These are phyloP conservation scores for Onychostruthus taczanowskii DNA, from an alignment of 2,113 vertebrate genomes.

Conservation along the genomic window DNA sequence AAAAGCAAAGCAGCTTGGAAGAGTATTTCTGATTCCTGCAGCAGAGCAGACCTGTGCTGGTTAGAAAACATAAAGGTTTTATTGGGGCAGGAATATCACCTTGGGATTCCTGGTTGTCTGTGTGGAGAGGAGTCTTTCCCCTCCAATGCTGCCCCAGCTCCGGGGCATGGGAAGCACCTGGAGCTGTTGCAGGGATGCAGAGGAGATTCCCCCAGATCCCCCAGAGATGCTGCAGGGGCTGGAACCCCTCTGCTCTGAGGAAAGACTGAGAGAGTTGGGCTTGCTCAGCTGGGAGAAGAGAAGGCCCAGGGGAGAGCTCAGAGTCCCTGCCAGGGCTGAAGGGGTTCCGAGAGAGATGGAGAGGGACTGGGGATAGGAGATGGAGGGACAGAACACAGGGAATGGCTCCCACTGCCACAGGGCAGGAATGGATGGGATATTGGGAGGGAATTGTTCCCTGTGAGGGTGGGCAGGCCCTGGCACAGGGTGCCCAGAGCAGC, in stretches of 20 bases:
- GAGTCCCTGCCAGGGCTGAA: accelerated
- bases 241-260: not conserved
- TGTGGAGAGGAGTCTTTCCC: accelerated
- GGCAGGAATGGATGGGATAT: accelerated
- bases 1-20: not conserved
- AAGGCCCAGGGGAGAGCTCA: accelerated
- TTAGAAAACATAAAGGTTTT: not conserved
- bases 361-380: accelerated
- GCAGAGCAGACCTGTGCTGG: not conserved
- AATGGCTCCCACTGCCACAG: not conserved
- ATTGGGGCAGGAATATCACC: not conserved
- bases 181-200: not conserved
- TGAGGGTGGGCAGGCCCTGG: not conserved
- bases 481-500: not conserved
- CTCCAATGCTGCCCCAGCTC: accelerated
- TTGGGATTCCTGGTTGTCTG: not conserved
- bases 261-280: not conserved
- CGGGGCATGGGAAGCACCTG: not conserved
- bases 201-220: too few relatives aligned
- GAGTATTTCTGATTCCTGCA: not conserved
- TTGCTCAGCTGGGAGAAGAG: not conserved
- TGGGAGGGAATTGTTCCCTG: not conserved
- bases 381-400: not conserved
- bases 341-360: not conserved
- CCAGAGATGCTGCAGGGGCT: not conserved